Evolutionary conservation across 1,140 invertebrate genomes (phyloP).

Genomic region (Papilio machaon): DNA sequence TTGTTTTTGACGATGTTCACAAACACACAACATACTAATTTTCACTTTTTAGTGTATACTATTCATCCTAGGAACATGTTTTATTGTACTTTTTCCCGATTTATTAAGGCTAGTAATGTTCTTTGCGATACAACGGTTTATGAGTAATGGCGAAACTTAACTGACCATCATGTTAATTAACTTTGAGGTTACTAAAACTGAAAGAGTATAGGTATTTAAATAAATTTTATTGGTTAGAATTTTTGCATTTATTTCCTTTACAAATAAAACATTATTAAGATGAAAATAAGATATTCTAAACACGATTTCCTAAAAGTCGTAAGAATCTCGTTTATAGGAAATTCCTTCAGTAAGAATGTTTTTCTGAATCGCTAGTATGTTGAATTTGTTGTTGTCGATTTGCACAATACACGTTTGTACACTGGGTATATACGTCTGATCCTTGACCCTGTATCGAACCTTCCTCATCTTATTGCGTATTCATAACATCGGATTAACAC

Average conservation of each 20-base stretch:
- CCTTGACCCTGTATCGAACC: constrained; percentile 21
- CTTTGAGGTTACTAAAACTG: too few species aligned
- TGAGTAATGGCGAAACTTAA: too few species aligned
- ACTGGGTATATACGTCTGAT: background rate
- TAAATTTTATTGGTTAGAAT: background rate
- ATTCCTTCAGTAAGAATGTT: constrained; percentile 6
- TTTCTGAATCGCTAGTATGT: background rate
- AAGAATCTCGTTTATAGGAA: constrained; percentile 14
- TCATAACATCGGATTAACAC: constrained; percentile 18
- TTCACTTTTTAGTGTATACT: background rate
- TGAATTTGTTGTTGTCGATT: background rate
- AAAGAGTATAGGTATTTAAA: background rate
- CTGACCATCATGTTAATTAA: too few species aligned
- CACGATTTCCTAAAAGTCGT: background rate
- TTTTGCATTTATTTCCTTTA: background rate
- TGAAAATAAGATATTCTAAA: background rate
- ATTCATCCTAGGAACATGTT: too few species aligned
- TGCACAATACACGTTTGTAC: background rate
- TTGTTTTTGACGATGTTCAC: constrained; percentile 39
- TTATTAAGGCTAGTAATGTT: background rate
- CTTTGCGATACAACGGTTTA: too few species aligned
- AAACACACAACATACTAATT: background rate
- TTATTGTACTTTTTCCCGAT: background rate
- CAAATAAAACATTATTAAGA: background rate
- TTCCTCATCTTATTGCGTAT: background rate